Percentiles rank a stretch among this genome's conserved stretches.
Conservation (phyloP, 2,888 invertebrate genomes). For the Chrysolina oricalcia region DNA sequence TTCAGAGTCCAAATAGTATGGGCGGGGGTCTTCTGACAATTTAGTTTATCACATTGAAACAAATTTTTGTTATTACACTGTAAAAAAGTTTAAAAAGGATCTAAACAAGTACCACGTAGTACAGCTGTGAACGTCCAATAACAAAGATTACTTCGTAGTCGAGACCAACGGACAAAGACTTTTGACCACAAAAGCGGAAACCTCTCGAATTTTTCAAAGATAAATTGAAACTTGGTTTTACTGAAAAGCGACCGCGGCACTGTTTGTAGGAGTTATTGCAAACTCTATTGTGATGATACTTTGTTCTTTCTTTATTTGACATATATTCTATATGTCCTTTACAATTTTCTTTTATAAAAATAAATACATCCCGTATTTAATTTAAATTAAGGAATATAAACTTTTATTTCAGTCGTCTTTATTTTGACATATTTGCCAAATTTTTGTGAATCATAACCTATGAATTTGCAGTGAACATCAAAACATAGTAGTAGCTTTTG, state of each 20-base stretch:
- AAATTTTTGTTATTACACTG: conserved; percentile 19
- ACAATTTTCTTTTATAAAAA: too few species aligned
- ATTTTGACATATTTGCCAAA: too few species aligned
- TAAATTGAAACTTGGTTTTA: background rate
- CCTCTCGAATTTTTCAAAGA: background rate
- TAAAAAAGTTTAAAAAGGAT: conserved; percentile 15
- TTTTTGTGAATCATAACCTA: too few species aligned
- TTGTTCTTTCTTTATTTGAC: too few species aligned
- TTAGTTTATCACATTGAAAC: conserved; percentile 30
- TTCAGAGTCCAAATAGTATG: conserved; percentile 35
- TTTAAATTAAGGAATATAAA: too few species aligned
- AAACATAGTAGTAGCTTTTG: too few species aligned
- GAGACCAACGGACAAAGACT: background rate
- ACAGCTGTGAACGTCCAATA: conserved; percentile 16
- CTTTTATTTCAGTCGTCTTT: too few species aligned
- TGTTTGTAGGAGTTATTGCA: too few species aligned
- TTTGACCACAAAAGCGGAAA: background rate
- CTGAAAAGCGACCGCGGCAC: background rate
- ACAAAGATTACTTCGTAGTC: conserved; percentile 9
- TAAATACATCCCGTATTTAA: too few species aligned
- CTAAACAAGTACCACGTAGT: conserved; percentile 10
- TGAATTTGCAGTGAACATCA: too few species aligned
- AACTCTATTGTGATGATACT: too few species aligned
- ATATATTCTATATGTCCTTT: too few species aligned
- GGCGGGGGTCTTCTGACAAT: conserved; percentile 36